Conservation (phyloP, 2,888 invertebrate genomes). For the Heterodera filipjevi region DNA sequence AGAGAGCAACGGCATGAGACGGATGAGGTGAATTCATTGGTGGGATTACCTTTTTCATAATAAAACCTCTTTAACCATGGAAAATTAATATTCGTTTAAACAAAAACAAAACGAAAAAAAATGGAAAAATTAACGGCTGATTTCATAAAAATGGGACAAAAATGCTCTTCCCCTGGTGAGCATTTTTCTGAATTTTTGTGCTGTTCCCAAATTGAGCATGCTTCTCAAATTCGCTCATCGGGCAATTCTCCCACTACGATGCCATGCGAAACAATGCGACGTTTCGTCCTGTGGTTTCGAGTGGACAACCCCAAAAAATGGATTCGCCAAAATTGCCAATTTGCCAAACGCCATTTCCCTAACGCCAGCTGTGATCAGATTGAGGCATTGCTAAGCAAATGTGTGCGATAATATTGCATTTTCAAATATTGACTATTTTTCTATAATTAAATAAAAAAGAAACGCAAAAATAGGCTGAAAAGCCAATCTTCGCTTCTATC, state of each 20-base stretch:
- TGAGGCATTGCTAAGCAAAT: conserved; percentile 36
- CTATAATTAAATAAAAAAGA: too few species aligned
- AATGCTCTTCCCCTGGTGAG: not conserved
- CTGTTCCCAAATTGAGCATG: not conserved
- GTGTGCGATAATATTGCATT: conserved; percentile 26
- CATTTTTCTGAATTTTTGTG: too few species aligned
- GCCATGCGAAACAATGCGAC: conserved; percentile 41
- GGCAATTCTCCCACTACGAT: conserved; percentile 20
- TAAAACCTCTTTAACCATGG: too few species aligned
- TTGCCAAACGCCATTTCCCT: conserved; percentile 49
- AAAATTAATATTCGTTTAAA: not conserved
- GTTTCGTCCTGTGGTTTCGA: conserved; percentile 42
- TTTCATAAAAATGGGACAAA: not conserved
- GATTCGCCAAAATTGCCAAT: conserved; percentile 44
- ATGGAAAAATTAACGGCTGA: too few species aligned
- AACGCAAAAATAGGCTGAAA: too few species aligned
- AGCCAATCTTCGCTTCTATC: too few species aligned
- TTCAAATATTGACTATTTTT: not conserved
- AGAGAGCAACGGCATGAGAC: conserved; percentile 33
- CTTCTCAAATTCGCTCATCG: conserved; percentile 2
- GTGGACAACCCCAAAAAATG: conserved; percentile 43
- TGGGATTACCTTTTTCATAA: too few species aligned
- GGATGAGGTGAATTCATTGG: conserved; percentile 32
- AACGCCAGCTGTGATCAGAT: conserved; percentile 46
- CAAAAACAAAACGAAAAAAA: not conserved